Evolutionary conservation across 2,888 invertebrate genomes (phyloP).

Genomic region (Heliconius aoede): DNA sequence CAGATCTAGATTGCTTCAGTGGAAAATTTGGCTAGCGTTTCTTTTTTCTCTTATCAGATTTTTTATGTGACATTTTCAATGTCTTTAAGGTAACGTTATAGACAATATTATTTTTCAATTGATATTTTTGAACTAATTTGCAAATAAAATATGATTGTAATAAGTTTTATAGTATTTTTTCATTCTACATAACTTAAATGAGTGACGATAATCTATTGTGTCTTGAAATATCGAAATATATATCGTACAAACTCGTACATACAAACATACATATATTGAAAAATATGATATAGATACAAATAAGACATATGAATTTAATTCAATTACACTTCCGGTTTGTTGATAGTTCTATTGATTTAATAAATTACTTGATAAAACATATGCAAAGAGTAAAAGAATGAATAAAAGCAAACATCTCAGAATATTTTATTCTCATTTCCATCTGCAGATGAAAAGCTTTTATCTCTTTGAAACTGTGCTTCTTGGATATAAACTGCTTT

Average conservation of each 20-base stretch:
- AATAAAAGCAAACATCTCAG: neutral
- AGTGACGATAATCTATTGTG: neutral
- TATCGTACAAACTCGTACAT: neutral
- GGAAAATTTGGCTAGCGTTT: neutral
- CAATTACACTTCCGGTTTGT: neutral
- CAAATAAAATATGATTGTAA: neutral
- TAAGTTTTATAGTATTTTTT: neutral
- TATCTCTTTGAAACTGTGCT: conserved; percentile 1
- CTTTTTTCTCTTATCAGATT: neutral
- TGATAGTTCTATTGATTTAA: neutral
- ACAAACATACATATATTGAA: too few species aligned
- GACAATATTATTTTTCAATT: neutral
- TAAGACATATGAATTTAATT: neutral
- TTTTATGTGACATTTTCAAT: neutral
- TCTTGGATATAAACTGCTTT: neutral
- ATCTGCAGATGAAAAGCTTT: neutral
- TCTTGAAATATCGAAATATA: neutral
- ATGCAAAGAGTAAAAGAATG: neutral
- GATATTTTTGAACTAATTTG: neutral
- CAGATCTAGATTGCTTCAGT: conserved; percentile 4
- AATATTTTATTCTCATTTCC: neutral
- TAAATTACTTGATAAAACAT: neutral
- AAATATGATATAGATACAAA: too few species aligned
- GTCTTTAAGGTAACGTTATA: neutral
- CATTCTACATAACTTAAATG: neutral